Conservation (phyloP, 2,888 invertebrate genomes). For the Molorchus minor region DNA sequence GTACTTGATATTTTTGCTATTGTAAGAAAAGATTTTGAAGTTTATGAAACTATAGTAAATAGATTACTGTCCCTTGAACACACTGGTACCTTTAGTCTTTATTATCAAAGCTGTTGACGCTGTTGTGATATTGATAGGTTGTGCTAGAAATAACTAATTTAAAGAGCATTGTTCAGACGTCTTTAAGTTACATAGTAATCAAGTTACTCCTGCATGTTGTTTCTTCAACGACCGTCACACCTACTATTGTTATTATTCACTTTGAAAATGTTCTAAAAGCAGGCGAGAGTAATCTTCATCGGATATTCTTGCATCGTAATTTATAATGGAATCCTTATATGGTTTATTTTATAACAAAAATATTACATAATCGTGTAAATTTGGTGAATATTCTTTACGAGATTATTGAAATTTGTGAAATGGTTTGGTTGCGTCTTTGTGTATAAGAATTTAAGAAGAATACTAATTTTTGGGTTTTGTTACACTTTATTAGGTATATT, state of each 20-base stretch:
- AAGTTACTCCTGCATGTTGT: slow-evolving; percentile 9
- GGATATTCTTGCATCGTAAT: not conserved
- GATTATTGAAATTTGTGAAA: too few relatives aligned
- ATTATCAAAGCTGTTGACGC: not conserved
- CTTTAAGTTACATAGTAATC: not conserved
- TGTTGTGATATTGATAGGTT: not conserved
- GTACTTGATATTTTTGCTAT: too few relatives aligned
- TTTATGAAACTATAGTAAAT: not conserved
- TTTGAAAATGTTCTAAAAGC: not conserved
- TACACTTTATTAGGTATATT: too few relatives aligned
- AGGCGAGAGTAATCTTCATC: not conserved
- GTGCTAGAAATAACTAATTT: not conserved
- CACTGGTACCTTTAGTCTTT: not conserved
- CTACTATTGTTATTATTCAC: slow-evolving; percentile 1
- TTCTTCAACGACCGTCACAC: slow-evolving; percentile 9
- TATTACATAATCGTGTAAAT: too few relatives aligned
- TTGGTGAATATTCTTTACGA: too few relatives aligned
- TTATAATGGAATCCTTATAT: too few relatives aligned
- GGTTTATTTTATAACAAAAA: too few relatives aligned
- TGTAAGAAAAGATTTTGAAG: too few relatives aligned
- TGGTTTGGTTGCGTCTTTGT: too few relatives aligned
- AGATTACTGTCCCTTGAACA: not conserved
- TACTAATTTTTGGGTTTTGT: too few relatives aligned
- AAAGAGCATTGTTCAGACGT: not conserved
- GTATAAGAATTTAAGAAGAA: too few relatives aligned